Percentiles rank a stretch among this genome's conserved stretches.
Conservation (phyloP, 2,113 vertebrate species). For the Cettia cetti region DNA sequence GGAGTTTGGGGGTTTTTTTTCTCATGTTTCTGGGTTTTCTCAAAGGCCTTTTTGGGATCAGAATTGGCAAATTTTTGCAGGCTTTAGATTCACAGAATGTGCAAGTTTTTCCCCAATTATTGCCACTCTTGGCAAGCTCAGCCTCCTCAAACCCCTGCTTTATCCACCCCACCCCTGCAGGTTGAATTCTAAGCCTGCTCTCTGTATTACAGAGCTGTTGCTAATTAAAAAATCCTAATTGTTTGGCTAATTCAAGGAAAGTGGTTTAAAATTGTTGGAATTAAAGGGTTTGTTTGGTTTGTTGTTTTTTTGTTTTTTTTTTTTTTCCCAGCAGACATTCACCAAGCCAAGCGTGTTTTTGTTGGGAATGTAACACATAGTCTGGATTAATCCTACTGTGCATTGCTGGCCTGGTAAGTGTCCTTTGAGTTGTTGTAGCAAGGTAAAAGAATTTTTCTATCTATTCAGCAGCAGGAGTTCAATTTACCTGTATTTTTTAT, state of each 20-base stretch:
- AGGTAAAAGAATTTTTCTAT: neutral
- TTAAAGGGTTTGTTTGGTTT: too few relatives aligned
- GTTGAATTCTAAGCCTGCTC: neutral
- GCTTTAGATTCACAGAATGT: neutral
- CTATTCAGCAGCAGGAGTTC: neutral
- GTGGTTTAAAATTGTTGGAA: neutral
- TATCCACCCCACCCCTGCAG: fast-evolving
- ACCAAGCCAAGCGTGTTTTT: fast-evolving
- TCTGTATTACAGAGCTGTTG: neutral
- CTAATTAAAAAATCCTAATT: neutral
- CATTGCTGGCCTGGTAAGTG: fast-evolving
- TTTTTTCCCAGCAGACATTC: neutral
- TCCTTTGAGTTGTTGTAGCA: neutral
- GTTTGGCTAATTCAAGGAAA: neutral
- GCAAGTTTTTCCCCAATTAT: neutral
- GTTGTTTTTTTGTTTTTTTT: too few relatives aligned
- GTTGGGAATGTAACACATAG: fast-evolving
- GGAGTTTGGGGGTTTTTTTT: fast-evolving
- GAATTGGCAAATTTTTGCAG: fast-evolving
- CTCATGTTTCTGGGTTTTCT: fast-evolving
- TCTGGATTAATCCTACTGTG: fast-evolving
- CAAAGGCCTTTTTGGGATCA: neutral
- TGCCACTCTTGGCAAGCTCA: neutral
- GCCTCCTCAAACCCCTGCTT: fast-evolving
- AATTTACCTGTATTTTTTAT: neutral